phyloP scores from a whole-genome alignment of 2,888 invertebrate genomes.

The Lymantria monacha region DNA sequence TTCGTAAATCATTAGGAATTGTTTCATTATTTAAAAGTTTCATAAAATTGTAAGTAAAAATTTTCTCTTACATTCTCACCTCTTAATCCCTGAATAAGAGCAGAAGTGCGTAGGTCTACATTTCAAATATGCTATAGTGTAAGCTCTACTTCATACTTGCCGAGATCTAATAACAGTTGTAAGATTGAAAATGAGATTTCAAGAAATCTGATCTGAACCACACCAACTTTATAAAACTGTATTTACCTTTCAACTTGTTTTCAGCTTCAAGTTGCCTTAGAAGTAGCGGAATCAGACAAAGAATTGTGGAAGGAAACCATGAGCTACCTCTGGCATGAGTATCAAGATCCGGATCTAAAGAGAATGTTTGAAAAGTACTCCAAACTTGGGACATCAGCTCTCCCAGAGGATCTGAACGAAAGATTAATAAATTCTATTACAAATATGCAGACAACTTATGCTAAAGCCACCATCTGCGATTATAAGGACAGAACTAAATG shows the following conservation, averaged over 20 bases:
- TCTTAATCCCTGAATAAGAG: no score
- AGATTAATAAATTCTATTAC: slow-evolving; percentile 83
- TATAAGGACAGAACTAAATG: slow-evolving; percentile 85
- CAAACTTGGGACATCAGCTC: slow-evolving; percentile 86
- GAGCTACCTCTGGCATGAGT: slow-evolving; percentile 87
- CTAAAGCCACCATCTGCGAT: slow-evolving; percentile 89
- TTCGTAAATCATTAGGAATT: no score
- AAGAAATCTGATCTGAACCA: no score
- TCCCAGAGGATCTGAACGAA: slow-evolving; percentile 86
- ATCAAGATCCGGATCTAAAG: slow-evolving; percentile 85
- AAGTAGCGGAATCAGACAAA: slow-evolving; percentile 81
- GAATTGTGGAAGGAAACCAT: slow-evolving; percentile 85
- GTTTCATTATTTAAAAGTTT: no score
- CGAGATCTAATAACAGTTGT: no score
- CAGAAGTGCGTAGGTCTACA: no score
- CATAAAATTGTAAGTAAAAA: no score
- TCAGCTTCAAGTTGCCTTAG: slow-evolving; percentile 60
- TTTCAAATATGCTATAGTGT: no score
- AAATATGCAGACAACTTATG: slow-evolving; percentile 89
- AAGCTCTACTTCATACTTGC: no score
- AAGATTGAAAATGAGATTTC: no score
- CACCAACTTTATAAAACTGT: no score
- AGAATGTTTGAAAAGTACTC: slow-evolving; percentile 89
- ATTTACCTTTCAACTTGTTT: not conserved
- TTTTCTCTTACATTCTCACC: no score